A percentile compares a stretch with the other conserved stretches of the same genome.
These are phyloP conservation scores for Enteromius argenteus DNA, from an alignment of 2,797 vertebrate genomes.

Conservation along the genomic window DNA sequence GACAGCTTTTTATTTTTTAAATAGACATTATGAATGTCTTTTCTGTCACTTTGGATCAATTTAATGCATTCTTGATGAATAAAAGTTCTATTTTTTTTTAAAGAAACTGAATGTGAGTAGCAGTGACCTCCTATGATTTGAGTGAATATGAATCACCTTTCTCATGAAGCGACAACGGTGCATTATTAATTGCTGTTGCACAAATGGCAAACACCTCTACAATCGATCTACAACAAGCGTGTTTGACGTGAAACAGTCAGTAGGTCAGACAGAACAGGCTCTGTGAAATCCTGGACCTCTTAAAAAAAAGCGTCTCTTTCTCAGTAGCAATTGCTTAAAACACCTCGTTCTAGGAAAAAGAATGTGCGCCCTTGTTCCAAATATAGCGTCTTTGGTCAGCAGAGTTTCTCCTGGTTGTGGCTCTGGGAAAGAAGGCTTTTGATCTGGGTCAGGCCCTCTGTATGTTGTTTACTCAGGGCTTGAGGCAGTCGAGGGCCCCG, in stretches of 20 bases:
- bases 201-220: neutral
- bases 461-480: conserved; percentile 76
- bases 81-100: neutral
- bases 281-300: conserved; percentile 59
- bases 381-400: conserved; percentile 77
- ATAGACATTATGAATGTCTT: neutral
- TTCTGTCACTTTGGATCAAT: neutral
- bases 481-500: conserved; percentile 53
- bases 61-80: neutral
- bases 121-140: neutral
- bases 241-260: conserved; percentile 19
- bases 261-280: conserved; percentile 35
- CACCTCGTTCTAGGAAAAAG: conserved; percentile 78
- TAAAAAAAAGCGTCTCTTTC: conserved; percentile 72
- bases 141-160: neutral
- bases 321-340: conserved; percentile 78
- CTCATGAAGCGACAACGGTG: neutral
- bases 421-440: conserved; percentile 81
- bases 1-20: neutral
- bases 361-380: conserved; percentile 80
- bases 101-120: neutral
- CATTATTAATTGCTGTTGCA: neutral
- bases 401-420: conserved; percentile 79
- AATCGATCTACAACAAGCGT: neutral
- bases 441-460: conserved; percentile 80